A percentile compares a stretch with the other conserved stretches of the same genome.
Evolutionary conservation across 2,797 vertebrate species (phyloP).

Genomic region (Prunella strophiata): DNA sequence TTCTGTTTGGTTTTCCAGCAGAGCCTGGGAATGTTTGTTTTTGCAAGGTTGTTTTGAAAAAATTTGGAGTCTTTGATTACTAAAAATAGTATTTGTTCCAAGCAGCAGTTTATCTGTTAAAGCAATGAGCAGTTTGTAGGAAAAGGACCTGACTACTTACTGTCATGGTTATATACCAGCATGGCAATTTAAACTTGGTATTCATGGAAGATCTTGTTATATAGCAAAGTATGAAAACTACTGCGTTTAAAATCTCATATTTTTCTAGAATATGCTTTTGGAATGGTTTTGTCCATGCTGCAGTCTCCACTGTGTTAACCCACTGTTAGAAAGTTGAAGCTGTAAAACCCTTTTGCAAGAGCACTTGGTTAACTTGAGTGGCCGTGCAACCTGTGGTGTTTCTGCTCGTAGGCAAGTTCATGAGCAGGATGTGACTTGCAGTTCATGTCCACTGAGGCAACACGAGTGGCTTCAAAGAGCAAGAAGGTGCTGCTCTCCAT

Average conservation of each 20-base stretch:
- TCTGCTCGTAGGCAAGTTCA: neutral
- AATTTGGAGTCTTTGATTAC: neutral
- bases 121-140: neutral
- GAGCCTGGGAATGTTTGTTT: slow-evolving; percentile 24
- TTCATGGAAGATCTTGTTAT: neutral
- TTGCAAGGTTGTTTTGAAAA: slow-evolving; percentile 21
- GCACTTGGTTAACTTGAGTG: neutral
- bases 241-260: neutral
- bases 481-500: neutral
- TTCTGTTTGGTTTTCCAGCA: slow-evolving; percentile 18
- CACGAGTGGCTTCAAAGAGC: neutral
- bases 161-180: neutral
- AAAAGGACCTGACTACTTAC: neutral
- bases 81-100: slow-evolving; percentile 34
- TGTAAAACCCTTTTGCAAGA: neutral
- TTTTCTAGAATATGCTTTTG: neutral
- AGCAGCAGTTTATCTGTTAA: slow-evolving; percentile 3
- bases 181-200: neutral
- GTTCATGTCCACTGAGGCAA: neutral
- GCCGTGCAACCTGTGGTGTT: neutral
- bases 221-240: neutral
- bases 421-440: neutral
- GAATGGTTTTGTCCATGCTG: neutral
- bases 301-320: neutral
- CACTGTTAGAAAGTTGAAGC: neutral